Conservation (phyloP, 1,140 invertebrate genomes). For the Euwallacea similis region DNA sequence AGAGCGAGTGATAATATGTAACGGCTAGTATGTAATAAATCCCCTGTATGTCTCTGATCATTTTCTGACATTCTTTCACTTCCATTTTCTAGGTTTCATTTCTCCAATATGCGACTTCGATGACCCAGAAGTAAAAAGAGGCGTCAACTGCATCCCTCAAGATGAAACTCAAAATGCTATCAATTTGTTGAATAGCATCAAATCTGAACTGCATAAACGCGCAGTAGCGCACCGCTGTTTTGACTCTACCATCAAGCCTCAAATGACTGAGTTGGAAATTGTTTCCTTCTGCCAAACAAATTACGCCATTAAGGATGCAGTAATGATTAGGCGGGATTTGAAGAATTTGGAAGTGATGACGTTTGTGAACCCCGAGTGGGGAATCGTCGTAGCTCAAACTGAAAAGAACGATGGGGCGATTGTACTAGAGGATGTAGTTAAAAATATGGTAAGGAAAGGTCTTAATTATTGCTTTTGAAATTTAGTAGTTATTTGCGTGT, state of each 20-base stretch:
- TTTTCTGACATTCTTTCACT: no score
- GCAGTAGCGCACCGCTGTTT: slow-evolving; percentile 64
- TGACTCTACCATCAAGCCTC: slow-evolving; percentile 55
- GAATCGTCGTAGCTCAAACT: slow-evolving; percentile 61
- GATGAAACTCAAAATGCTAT: slow-evolving; percentile 62
- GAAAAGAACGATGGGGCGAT: slow-evolving; percentile 48
- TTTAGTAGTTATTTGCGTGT: not conserved
- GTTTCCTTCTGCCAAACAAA: slow-evolving; percentile 54
- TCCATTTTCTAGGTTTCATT: slow-evolving; percentile 55
- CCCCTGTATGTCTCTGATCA: no score
- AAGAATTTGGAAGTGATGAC: slow-evolving; percentile 68
- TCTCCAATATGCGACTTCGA: slow-evolving; percentile 60
- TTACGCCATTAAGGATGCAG: slow-evolving; percentile 48
- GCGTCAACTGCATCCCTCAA: slow-evolving; percentile 63
- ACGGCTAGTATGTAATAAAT: no score
- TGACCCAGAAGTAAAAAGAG: slow-evolving; percentile 54
- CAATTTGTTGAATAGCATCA: slow-evolving; percentile 61
- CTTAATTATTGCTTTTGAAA: not conserved
- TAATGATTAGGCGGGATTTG: slow-evolving; percentile 61
- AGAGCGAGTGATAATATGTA: no score
- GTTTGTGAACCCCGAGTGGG: slow-evolving; percentile 71
- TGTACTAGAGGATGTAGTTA: slow-evolving; percentile 45
- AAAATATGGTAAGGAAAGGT: slow-evolving; percentile 51
- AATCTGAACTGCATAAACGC: slow-evolving; percentile 60
- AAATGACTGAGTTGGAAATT: slow-evolving; percentile 62